Percentiles rank a stretch among this genome's conserved stretches.
Evolutionary conservation across 2,888 invertebrate genomes (phyloP).

Genomic region (Steinernema carpocapsae): DNA sequence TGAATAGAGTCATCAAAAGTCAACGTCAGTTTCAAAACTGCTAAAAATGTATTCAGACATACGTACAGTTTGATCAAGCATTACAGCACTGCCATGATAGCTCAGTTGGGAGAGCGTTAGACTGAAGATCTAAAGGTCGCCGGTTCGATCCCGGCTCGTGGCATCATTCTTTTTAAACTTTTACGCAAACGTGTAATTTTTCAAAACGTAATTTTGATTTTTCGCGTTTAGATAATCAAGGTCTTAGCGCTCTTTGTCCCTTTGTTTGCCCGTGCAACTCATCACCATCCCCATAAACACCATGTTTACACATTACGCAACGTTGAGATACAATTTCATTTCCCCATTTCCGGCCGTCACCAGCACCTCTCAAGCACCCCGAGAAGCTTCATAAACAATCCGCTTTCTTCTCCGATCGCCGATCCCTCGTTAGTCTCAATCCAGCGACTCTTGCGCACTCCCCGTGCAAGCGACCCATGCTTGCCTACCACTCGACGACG

Average conservation of each 20-base stretch:
- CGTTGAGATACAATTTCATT: conserved; percentile 24
- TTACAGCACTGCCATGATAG: conserved; percentile 59
- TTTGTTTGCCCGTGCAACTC: not conserved
- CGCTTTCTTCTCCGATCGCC: not conserved
- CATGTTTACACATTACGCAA: conserved; percentile 12
- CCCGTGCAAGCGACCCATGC: not conserved
- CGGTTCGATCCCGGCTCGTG: conserved; percentile 69
- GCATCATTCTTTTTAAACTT: too few species aligned
- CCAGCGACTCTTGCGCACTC: not conserved
- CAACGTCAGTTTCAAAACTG: too few species aligned
- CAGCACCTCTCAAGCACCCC: not conserved
- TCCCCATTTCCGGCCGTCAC: not conserved
- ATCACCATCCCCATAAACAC: conserved; percentile 9
- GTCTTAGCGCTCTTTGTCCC: too few species aligned
- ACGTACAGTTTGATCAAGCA: too few species aligned
- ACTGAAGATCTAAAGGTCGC: conserved; percentile 69
- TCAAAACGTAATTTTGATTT: too few species aligned
- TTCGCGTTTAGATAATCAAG: too few species aligned
- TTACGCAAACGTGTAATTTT: too few species aligned
- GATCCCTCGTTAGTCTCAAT: not conserved
- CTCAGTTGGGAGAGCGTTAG: conserved; percentile 70
- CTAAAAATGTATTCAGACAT: too few species aligned
- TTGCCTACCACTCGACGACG: not conserved
- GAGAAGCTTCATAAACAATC: conserved; percentile 15
- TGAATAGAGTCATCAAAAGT: too few species aligned